Evolutionary conservation across 2,113 vertebrate genomes (phyloP), one percentile per base, ranked within the genome.

Genomic region (Hyla sarda): DNA sequence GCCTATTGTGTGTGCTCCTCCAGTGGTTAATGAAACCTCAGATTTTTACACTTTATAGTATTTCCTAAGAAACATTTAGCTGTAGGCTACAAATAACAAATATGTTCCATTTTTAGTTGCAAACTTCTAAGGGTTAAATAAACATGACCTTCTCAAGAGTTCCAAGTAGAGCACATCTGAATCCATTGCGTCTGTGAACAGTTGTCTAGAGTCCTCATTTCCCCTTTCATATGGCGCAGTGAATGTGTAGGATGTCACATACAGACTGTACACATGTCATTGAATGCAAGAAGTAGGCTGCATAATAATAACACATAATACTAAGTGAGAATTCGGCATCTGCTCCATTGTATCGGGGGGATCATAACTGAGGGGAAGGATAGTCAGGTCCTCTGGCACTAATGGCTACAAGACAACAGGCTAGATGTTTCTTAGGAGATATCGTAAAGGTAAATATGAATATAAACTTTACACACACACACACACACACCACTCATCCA

Each of bases 231-330:
- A 71, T 71, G 60, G 60, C 62, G n/a, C 25, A 23, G 62, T 82
- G n/a, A n/a, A n/a, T n/a, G n/a, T n/a, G 80, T 82, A 82, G 80
- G 80, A 69, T 34, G 80, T 50, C 47, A 82, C 41, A 50, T 60
- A 82, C 80, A 82, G 80, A 82, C 60, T 69, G 62, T 50, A 50
- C 80, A 69, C 60, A 82, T 81, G 79, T 34, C 79, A 45, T 28
- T 34, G 1, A 41, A 81, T 62, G 28, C 37, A 14, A 50, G 37
- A 28, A 71, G 30, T 41, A 67, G 28, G 19, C n/a, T 41, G 41
- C 25, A 32, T 52, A n/a, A 7, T 30, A 79, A 79, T 56, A n/a
- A 78, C 9, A 50, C 5, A n/a, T 2, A 37, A 60, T 58, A 58
- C 10, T 37, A 41, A 30, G 74, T n/a, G n/a, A n/a, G n/a, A n/a